Evolutionary conservation across 2,797 vertebrate genomes (phyloP).

Genomic region (Sternarchorhynchus goeldii): DNA sequence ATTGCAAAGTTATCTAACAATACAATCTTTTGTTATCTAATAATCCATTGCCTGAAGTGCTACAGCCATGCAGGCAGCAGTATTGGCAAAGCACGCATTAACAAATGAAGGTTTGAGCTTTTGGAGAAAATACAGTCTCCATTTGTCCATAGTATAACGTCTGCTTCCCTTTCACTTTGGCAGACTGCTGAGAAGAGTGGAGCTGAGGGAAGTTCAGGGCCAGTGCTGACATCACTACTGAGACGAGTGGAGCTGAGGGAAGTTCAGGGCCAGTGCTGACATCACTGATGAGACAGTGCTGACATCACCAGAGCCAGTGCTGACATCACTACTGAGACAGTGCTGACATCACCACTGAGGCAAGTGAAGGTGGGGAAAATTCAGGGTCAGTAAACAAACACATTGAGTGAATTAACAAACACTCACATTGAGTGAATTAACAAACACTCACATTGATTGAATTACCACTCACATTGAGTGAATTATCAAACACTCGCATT

Average conservation of each 20-base stretch:
- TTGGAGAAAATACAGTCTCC: constrained; percentile 80
- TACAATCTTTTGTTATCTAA: no score
- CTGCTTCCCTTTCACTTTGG: constrained; percentile 80
- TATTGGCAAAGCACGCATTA: constrained; percentile 68
- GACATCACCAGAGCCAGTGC: background rate
- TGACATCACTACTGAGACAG: background rate
- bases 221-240: constrained; percentile 58
- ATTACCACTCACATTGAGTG: no score
- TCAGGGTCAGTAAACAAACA: no score
- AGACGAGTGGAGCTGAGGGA: constrained; percentile 75
- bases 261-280: constrained; percentile 51
- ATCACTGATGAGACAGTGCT: constrained; percentile 64
- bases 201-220: constrained; percentile 67
- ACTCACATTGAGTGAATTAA: no score
- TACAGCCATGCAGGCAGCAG: constrained; percentile 47
- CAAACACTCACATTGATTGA: no score
- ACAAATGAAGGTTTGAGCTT: constrained; percentile 78
- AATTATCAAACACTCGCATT: no score
- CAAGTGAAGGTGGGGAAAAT: no score
- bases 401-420: no score
- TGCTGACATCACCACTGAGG: no score
- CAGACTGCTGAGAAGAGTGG: constrained; percentile 75
- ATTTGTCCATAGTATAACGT: constrained; percentile 84
- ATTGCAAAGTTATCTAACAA: constrained; percentile 47
- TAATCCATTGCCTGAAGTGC: constrained; percentile 57